Conservation (phyloP, 2,113 vertebrate species). For the Cyprinodon variegatus region DNA sequence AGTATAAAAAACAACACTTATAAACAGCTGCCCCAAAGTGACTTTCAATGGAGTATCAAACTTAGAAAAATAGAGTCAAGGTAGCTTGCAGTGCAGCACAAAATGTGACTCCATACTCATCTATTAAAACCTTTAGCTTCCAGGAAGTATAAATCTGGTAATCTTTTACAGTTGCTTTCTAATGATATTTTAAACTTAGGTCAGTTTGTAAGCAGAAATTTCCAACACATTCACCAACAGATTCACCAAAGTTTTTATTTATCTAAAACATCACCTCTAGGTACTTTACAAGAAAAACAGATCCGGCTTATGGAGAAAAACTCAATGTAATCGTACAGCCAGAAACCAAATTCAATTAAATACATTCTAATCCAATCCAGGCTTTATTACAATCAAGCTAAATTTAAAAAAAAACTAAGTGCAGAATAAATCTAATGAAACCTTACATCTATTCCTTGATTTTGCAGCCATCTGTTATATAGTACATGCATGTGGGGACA, state of each 20-base stretch:
- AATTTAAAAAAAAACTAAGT: background rate
- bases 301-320: background rate
- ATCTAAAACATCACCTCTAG: no score
- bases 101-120: background rate
- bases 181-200: background rate
- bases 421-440: background rate
- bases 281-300: background rate
- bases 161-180: background rate
- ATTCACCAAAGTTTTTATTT: no score
- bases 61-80: slow-evolving; percentile 12
- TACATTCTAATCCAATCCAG: background rate
- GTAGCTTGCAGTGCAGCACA: background rate
- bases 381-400: background rate
- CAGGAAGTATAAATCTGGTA: background rate
- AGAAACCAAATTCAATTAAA: background rate
- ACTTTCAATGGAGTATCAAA: slow-evolving; percentile 36
- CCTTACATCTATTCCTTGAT: background rate
- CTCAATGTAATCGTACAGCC: background rate
- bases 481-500: background rate
- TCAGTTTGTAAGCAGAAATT: no score
- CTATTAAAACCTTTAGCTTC: background rate
- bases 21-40: slow-evolving; percentile 51
- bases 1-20: slow-evolving; percentile 60
- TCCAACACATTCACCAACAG: no score
- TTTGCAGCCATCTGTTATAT: background rate